Base-by-base conservation (phyloP, 2,113 vertebrate species). In the Scortum barcoo region DNA sequence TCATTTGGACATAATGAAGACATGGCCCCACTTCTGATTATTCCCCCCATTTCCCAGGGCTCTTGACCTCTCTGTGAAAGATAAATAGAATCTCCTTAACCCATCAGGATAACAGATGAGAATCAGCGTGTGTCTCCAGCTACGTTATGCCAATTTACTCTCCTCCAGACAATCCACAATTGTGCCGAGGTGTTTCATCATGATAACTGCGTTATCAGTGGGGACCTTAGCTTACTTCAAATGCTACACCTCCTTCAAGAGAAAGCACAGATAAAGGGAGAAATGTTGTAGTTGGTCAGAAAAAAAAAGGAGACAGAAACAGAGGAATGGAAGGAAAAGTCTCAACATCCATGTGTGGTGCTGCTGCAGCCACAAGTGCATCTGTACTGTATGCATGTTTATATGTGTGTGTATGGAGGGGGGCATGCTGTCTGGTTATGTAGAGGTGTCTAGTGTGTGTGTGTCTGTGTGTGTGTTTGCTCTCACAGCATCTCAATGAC, bases 1-100 rank as follows among this genome's bases (percentile, higher is more conserved):
- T 93, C 92, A 95, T 94, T 93, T 94, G 92, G 88, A 92, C 91
- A 89, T 94, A 93, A 95, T 95, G 91, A 93, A 95, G 91, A 93
- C 89, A 88, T 66, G 92, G 88, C 83, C 84, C 84, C 66, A 72
- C 80, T 87, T 89, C 66, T 88, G 90, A 92, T 93, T 92, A 90
- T 89, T 84, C 90, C 76, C 76, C 76, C 85, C 70, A 60, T 92
- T 87, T 92, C 88, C 88, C 89, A 80, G 68, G 50, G 89, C 88
- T 87, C 86, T 90, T 92, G 93, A 93, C 92, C 91, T 84, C 88
- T 70, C 74, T 26, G 62, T 50, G 68, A 78, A 73, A 92, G 91
- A 90, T 86, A 92, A 94, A 92, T 86, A 91, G 57, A 91, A 88
- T 84, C 83, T 81, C 75, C 71, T 89, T 87, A 93, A 91, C 87